phyloP scores from a whole-genome alignment of 1,140 invertebrate genomes.

The Mamestra configurata region DNA sequence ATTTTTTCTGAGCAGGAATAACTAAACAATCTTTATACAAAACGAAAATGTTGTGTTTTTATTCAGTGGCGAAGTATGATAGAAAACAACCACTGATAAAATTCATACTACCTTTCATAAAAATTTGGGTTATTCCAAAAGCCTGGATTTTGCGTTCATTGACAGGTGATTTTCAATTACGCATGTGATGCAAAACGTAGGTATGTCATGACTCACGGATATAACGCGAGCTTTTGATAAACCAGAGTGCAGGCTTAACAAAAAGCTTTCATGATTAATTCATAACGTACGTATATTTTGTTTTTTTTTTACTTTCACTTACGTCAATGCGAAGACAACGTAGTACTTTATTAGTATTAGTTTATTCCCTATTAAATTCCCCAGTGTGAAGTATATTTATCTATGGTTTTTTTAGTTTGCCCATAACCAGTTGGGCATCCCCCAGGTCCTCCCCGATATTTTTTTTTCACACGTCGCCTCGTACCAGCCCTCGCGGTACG shows the following conservation, averaged over 20 bases:
- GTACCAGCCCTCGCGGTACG: too few relatives aligned
- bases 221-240: not conserved
- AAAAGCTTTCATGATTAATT: slow-evolving; percentile 6
- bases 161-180: not conserved
- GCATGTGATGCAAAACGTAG: not conserved
- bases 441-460: too few relatives aligned
- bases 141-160: too few relatives aligned
- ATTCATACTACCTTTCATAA: not conserved
- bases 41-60: not conserved
- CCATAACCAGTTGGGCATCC: too few relatives aligned
- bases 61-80: too few relatives aligned
- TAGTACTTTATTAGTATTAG: too few relatives aligned
- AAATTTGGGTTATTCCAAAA: not conserved
- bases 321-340: too few relatives aligned
- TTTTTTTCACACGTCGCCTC: too few relatives aligned
- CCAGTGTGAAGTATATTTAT: too few relatives aligned
- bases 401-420: too few relatives aligned
- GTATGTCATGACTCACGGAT: not conserved
- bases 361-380: too few relatives aligned
- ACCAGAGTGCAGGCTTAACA: not conserved
- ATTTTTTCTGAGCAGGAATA: not conserved
- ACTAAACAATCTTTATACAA: not conserved
- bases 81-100: too few relatives aligned
- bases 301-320: not conserved
- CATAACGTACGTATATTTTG: not conserved